Evolutionary conservation across 2,113 vertebrate species (phyloP), one percentile per base, ranked within the genome.

Genomic region (Nothobranchius furzeri): DNA sequence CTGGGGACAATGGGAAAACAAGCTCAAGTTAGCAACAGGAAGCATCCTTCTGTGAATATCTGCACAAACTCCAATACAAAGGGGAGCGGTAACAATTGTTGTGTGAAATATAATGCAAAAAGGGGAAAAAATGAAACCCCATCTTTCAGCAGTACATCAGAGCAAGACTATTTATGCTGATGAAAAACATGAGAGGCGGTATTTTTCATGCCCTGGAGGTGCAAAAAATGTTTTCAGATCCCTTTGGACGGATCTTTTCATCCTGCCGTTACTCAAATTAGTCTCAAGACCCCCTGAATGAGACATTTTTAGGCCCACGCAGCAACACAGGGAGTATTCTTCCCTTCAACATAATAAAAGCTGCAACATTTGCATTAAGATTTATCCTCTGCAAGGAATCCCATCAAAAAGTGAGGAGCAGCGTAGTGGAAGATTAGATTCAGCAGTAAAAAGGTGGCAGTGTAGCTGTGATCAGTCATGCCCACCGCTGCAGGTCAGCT

Each of bases 21-120:
- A 78, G 58, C 81, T 72, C 60, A 76, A 78, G n/a, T 87, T 76
- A 85, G 81, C 83, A 89, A 87, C 84, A 87, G 82, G 82, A 89
- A 87, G 65, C 84, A 46, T 83, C 79, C 46, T 72, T 73, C n/a
- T 42, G 60, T 52, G 68, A 79, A 76, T 25, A 40, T 5, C 58
- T 62, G 6, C 40, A 60, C 17, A 79, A 56, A 68, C 55, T 50
- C 55, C 37, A 42, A 45, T 20, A 61, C 60, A 64, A 56, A 49
- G 55, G 24, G 45, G 56, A 54, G 70, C 48, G 61, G 60, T 49
- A 60, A 76, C 73, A 62, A 75, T 54, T 57, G 30, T 49, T 20
- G 47, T 12, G 46, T 73, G 42, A 63, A 17, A 53, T 40, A 64
- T 52, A 73, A 78, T 52, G 73, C 64, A 67, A 56, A 60, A 61